Percentiles rank a stretch among this genome's conserved stretches.
Evolutionary conservation across 1,140 invertebrate species (phyloP).

Genomic region (Trypoxylus dichotomus): DNA sequence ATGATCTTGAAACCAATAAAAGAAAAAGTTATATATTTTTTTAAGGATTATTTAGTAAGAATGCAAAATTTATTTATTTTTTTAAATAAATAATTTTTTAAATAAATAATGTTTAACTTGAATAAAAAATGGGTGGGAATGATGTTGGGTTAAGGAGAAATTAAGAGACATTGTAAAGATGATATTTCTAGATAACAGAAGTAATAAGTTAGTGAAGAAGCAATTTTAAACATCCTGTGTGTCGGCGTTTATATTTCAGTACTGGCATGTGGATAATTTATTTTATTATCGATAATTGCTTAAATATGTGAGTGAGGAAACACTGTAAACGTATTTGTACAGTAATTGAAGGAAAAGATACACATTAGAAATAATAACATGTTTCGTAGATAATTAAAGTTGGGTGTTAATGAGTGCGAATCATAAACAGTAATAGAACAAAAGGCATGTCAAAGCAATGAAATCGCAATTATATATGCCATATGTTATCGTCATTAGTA

Average conservation of each 20-base stretch:
- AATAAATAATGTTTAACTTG: no score
- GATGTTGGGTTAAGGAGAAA: no score
- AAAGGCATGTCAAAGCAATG: conserved; percentile 6
- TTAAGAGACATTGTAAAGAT: no score
- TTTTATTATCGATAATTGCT: conserved; percentile 10
- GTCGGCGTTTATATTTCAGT: no score
- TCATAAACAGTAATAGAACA: not conserved
- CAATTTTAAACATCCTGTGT: not conserved
- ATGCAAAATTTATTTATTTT: no score
- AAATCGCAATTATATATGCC: conserved; percentile 25
- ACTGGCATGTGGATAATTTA: not conserved
- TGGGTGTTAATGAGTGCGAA: not conserved
- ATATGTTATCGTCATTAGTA: conserved; percentile 32
- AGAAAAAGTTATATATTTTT: no score
- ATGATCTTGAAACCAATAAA: no score
- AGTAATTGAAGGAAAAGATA: not conserved
- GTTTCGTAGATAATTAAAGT: conserved; percentile 5
- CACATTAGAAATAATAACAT: conserved; percentile 12
- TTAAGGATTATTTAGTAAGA: no score
- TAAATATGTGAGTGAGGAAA: not conserved
- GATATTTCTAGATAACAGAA: not conserved
- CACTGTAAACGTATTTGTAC: not conserved
- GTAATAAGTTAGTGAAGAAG: not conserved
- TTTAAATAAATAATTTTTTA: no score
- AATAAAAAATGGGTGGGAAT: no score